Evolutionary conservation across 2,888 invertebrate species (phyloP).

Genomic region (Drosophila aldrichi): DNA sequence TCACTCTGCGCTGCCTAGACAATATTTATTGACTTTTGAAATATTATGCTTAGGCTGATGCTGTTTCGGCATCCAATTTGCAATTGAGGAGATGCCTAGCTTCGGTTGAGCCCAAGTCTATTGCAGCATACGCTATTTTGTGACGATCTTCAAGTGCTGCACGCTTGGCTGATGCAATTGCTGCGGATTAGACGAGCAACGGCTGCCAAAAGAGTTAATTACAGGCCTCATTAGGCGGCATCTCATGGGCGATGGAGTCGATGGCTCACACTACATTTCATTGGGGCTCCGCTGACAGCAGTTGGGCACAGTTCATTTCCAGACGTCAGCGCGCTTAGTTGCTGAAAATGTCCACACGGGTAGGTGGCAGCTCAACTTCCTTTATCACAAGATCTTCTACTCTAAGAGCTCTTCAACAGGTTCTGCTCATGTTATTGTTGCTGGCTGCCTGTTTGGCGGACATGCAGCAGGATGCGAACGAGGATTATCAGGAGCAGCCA

Average conservation of each 20-base stretch:
- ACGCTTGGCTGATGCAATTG: conserved; percentile 47
- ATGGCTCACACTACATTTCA: neutral
- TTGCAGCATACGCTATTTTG: neutral
- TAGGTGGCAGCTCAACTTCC: conserved; percentile 20
- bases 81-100: neutral
- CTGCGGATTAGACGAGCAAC: conserved; percentile 19
- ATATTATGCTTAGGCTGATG: neutral
- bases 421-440: conserved; percentile 47
- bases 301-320: conserved; percentile 42
- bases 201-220: conserved; percentile 41
- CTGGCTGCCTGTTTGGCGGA: conserved; percentile 15
- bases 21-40: conserved; percentile 5
- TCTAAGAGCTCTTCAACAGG: neutral
- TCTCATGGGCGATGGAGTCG: conserved; percentile 1
- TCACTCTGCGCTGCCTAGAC: neutral
- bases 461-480: conserved; percentile 18
- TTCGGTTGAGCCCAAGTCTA: too few species aligned
- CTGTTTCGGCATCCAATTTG: neutral
- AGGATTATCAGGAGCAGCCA: conserved; percentile 29
- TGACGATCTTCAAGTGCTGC: conserved; percentile 8
- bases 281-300: neutral
- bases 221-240: conserved; percentile 67
- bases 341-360: conserved; percentile 49
- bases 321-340: conserved; percentile 50
- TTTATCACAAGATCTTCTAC: neutral